phyloP scores from a whole-genome alignment of 1,140 invertebrate genomes.

The Drosophila ficusphila region DNA sequence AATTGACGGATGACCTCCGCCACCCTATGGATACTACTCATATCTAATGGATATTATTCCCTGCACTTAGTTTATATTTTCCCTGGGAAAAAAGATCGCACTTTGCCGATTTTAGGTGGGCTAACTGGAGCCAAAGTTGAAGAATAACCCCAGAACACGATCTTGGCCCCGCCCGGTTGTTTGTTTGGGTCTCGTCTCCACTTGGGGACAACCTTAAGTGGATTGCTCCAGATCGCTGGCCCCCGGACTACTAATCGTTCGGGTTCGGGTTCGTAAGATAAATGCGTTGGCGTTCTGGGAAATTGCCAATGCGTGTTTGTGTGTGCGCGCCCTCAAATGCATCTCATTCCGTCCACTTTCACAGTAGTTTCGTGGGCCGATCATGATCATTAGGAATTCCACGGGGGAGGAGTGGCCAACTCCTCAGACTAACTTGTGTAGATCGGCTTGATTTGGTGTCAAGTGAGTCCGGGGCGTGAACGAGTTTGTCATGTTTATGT shows the following conservation, averaged over 20 bases:
- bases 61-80: slow-evolving; percentile 27
- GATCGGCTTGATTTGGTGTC: slow-evolving; percentile 55
- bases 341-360: slow-evolving; percentile 47
- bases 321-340: slow-evolving; percentile 15
- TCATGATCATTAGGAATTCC: slow-evolving; percentile 41
- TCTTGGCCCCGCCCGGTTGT: slow-evolving; percentile 63
- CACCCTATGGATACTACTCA: slow-evolving; percentile 26
- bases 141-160: slow-evolving; percentile 53
- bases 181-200: slow-evolving; percentile 38
- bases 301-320: slow-evolving; percentile 65
- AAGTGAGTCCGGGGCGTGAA: slow-evolving; percentile 65
- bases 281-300: slow-evolving; percentile 81
- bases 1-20: slow-evolving; percentile 69
- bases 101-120: slow-evolving; percentile 61
- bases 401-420: slow-evolving; percentile 14
- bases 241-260: slow-evolving; percentile 72
- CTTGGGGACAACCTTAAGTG: slow-evolving; percentile 59
- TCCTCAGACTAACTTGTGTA: slow-evolving; percentile 2
- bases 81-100: slow-evolving; percentile 63
- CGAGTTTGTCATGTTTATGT: slow-evolving; percentile 71
- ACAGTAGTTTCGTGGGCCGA: slow-evolving; percentile 44
- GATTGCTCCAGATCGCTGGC: slow-evolving; percentile 55
- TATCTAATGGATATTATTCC: slow-evolving; percentile 67
- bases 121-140: slow-evolving; percentile 4
- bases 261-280: slow-evolving; percentile 46